A percentile compares a stretch with the other conserved stretches of the same genome.
Evolutionary conservation across 1,140 invertebrate genomes (phyloP).

Genomic region (Nilaparvata lugens): DNA sequence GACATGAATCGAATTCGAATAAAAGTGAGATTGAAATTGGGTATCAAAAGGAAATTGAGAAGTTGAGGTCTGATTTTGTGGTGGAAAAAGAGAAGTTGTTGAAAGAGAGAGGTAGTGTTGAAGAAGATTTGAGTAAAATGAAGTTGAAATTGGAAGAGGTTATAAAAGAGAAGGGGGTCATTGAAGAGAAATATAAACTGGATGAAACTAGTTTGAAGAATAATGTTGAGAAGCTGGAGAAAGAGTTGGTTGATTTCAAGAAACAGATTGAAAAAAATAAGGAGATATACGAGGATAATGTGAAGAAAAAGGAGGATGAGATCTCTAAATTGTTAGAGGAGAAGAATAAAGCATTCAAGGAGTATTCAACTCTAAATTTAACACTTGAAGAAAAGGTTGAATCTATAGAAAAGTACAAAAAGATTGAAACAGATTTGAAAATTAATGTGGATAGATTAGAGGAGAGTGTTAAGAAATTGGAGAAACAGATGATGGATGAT

Average conservation of each 20-base stretch:
- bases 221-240: neutral
- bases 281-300: neutral
- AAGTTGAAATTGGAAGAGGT: conserved; percentile 27
- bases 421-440: conserved; percentile 17
- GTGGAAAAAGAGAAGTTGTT: conserved; percentile 12
- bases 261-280: conserved; percentile 8
- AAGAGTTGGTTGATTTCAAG: neutral
- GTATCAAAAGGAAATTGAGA: neutral
- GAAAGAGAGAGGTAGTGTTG: conserved; percentile 28
- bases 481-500: neutral
- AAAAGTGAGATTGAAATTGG: conserved; percentile 8
- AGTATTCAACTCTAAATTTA: no score
- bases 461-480: neutral
- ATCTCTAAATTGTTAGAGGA: conserved; percentile 4
- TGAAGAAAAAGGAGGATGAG: conserved; percentile 7
- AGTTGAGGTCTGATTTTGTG: conserved; percentile 27
- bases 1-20: conserved; percentile 21
- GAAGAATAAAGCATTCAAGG: neutral
- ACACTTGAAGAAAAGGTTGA: conserved; percentile 16
- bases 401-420: conserved; percentile 19
- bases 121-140: conserved; percentile 22
- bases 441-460: neutral
- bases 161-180: conserved; percentile 23
- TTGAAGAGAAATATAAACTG: conserved; percentile 24
- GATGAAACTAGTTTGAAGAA: neutral